Percentiles rank a stretch among this genome's conserved stretches.
Evolutionary conservation across 1,140 invertebrate species (phyloP).

Genomic region (Eciton burchellii): DNA sequence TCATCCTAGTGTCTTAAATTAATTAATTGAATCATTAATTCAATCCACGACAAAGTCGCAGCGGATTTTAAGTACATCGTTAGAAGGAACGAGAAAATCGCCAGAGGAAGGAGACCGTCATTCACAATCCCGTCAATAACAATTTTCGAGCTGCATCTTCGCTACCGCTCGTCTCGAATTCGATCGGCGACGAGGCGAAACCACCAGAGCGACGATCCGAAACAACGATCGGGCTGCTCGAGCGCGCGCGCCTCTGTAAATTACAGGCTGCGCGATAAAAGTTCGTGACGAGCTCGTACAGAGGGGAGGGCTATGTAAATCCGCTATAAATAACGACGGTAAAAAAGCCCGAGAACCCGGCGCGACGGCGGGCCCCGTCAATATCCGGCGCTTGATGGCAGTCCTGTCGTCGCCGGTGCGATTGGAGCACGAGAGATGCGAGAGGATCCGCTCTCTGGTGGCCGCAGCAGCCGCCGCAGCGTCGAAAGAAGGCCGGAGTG

Average conservation of each 20-base stretch:
- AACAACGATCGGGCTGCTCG: constrained; percentile 28
- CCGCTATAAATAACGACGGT: constrained; percentile 68
- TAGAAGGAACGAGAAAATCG: background rate
- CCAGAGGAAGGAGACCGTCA: background rate
- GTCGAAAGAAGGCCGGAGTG: constrained; percentile 64
- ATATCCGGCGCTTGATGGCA: constrained; percentile 67
- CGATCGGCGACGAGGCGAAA: constrained; percentile 15
- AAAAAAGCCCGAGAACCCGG: constrained; percentile 61
- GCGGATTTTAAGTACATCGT: constrained; percentile 7
- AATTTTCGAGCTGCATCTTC: constrained; percentile 34
- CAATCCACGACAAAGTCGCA: constrained; percentile 13
- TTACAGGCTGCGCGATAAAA: constrained; percentile 56
- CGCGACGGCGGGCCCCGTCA: constrained; percentile 62
- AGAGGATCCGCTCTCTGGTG: constrained; percentile 20
- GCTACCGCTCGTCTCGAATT: constrained; percentile 27
- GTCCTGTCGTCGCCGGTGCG: constrained; percentile 63
- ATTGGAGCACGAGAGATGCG: constrained; percentile 33
- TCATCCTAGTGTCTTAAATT: background rate
- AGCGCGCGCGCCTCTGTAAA: constrained; percentile 51
- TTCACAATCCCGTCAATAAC: constrained; percentile 25
- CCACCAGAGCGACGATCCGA: constrained; percentile 20
- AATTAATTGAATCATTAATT: no score
- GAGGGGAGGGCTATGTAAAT: constrained; percentile 62
- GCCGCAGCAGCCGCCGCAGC: constrained; percentile 13
- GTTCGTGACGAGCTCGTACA: constrained; percentile 52